phyloP scores from a whole-genome alignment of 2,888 invertebrate species.

The Parnassius apollo region DNA sequence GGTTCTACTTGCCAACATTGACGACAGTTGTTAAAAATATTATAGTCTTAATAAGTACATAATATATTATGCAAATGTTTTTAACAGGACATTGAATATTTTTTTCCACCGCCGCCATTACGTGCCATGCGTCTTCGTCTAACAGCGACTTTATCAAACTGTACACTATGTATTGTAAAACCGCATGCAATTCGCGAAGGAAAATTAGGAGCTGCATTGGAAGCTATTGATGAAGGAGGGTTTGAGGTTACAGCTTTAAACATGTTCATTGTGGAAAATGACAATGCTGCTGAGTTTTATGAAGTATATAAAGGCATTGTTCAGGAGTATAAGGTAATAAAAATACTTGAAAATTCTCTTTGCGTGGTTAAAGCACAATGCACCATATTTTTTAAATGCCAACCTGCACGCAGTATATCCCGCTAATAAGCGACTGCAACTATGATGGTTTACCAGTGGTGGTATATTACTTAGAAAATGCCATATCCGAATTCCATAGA shows the following conservation, averaged over 20 bases:
- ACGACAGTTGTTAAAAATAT: no score
- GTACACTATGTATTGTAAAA: slow-evolving; percentile 92
- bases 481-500: no score
- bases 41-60: no score
- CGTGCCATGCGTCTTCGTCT: slow-evolving; percentile 64
- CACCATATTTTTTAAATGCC: no score
- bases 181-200: slow-evolving; percentile 93
- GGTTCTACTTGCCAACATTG: no score
- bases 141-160: slow-evolving; percentile 83
- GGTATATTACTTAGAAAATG: no score
- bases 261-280: slow-evolving; percentile 88
- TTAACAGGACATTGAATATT: slow-evolving; percentile 81
- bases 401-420: no score
- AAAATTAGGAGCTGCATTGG: slow-evolving; percentile 84
- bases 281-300: slow-evolving; percentile 94
- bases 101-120: slow-evolving; percentile 77
- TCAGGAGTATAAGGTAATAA: slow-evolving; percentile 85
- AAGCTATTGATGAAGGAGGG: slow-evolving; percentile 86
- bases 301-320: slow-evolving; percentile 96
- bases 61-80: background rate
- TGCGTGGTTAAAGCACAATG: no score
- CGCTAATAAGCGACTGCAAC: no score
- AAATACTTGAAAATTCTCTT: background rate
- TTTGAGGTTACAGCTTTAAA: slow-evolving; percentile 90
- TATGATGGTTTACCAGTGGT: no score